Evolutionary conservation across 2,113 vertebrate species (phyloP), one percentile per base, ranked within the genome.

Genomic region (Dunckerocampus dactyliophorus): DNA sequence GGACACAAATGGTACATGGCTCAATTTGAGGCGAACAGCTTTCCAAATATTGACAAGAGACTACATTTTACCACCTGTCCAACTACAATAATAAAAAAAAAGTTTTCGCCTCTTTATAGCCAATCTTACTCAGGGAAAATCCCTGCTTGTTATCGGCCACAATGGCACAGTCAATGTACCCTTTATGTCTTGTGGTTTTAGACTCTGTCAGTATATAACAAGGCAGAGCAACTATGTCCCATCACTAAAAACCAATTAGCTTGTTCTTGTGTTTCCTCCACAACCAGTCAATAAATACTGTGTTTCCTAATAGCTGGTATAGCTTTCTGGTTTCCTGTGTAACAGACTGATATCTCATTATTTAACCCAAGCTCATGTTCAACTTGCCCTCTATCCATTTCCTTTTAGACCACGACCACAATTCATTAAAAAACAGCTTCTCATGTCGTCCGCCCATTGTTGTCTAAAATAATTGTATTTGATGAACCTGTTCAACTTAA

Each of bases 1-100:
- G 76, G 75, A 85, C 77, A 21, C 87, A 87, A 90, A 91, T 78
- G 88, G 89, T 88, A 86, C 87, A 84, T 71, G 59, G 55, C 50
- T 73, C 63, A 63, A 68, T 45, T 62, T 49, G 52, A 74, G 42
- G 50, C 20, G 4, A 28, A 57, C 49, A 43, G 51, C 48, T 34
- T 52, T 22, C 15, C 8, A 59, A n/a, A 50, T 45, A 48, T 19
- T 53, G n/a, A 47, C 20, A 37, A 57, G 64, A 74, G 37, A 17
- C 21, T 15, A 24, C 34, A 46, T 62, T 69, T 63, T 61, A 39
- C 51, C 60, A 59, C 60, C 31, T 56, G 19, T 76, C 28, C 48
- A 63, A 72, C 51, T 54, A 59, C 54, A 69, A 43, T 43, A 43
- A 55, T 34, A 54, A 19, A 4, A 37, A 42, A 42, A 15, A 66